Base-by-base conservation (phyloP, 2,113 vertebrate species). In the Trichechus manatus region DNA sequence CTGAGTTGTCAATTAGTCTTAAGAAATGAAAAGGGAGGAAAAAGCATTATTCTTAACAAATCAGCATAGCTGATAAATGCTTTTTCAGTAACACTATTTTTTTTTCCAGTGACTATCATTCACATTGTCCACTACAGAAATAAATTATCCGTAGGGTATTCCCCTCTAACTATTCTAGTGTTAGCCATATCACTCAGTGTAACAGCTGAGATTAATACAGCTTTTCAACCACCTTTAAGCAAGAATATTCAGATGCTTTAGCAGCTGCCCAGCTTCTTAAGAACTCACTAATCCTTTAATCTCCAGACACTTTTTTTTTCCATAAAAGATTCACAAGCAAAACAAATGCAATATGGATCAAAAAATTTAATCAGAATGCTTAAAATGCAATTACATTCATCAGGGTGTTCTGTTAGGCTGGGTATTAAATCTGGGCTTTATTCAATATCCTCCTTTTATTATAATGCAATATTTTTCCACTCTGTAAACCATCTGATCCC, bases 361-460 rank as follows among this genome's bases (percentile, higher is more conserved):
- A 99, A 99, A 98, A 99, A 99, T 98, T 98, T 98, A 99, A 99
- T 99, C 98, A 98, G 98, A 98, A 99, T 98, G 97, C 98, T 99
- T 99, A 98, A 99, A 99, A 98, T 98, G 98, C 98, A 99, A 99
- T 99, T 99, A 99, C 98, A 98, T 99, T 98, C 98, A 99, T 98
- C 98, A 98, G 98, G 96, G 98, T 98, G 98, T 98, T 99, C 98
- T 98, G 98, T 98, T 98, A 98, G 98, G 97, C 97, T 97, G 94
- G 96, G 98, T 98, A 99, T 99, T 99, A 99, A 98, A 99, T 98
- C 98, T 98, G 97, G 98, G 98, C 92, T 98, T 99, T 99, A 99
- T 99, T 99, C 98, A 99, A 99, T 99, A 99, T 98, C 98, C 98
- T 98, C 97, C 98, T 98, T 98, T 98, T 98, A 98, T 98, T 98